Conservation (phyloP, 1,140 invertebrate genomes). For the Cydia amplana region DNA sequence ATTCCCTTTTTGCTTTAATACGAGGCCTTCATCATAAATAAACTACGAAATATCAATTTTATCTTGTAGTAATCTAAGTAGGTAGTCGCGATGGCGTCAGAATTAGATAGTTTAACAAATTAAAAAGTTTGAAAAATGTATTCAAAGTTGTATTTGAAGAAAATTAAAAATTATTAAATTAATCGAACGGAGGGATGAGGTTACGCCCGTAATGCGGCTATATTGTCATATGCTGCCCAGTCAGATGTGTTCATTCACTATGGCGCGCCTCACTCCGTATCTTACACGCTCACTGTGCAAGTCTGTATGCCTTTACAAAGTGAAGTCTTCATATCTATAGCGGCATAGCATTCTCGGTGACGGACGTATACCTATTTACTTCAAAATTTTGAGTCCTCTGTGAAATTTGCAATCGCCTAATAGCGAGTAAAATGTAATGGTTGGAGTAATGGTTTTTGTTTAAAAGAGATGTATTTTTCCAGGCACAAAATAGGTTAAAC, state of each 20-base stretch:
- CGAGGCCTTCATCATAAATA: conserved; percentile 13
- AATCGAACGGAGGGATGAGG: background rate
- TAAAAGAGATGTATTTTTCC: background rate
- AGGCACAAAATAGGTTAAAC: background rate
- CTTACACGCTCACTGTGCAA: background rate
- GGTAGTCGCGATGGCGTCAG: background rate
- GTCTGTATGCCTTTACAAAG: background rate
- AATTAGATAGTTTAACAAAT: conserved; percentile 31
- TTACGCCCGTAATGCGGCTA: background rate
- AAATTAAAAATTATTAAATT: background rate
- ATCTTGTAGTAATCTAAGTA: conserved; percentile 23
- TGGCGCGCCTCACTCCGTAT: background rate
- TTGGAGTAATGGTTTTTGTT: no score
- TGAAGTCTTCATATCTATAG: background rate
- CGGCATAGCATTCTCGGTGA: background rate
- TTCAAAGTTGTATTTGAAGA: background rate
- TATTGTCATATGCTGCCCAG: background rate
- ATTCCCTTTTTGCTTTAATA: conserved; percentile 24
- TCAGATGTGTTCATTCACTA: background rate
- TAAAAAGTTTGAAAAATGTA: background rate
- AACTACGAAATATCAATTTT: conserved; percentile 20
- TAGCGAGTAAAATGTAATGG: background rate
- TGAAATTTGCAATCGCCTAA: background rate
- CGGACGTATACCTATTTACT: no score
- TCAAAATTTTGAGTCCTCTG: background rate